Percentiles rank a stretch among this genome's conserved stretches.
Conservation (phyloP, 2,888 invertebrate genomes). For the Carabus problematicus region DNA sequence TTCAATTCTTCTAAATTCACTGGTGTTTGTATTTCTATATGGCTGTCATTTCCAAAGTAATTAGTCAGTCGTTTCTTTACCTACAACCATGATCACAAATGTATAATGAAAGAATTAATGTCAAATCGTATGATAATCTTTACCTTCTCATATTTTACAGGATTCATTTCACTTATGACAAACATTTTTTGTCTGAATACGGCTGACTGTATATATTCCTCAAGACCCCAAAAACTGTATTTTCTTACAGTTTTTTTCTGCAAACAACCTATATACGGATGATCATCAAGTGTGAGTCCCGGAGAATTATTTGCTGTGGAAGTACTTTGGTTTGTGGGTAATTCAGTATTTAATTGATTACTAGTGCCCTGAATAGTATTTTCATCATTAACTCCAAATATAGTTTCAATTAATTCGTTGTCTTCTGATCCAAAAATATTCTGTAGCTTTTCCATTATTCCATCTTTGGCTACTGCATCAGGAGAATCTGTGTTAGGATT, state of each 20-base stretch:
- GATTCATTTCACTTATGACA: conserved; percentile 12
- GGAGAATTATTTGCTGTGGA: not conserved
- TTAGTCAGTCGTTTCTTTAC: not conserved
- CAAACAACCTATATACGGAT: too few relatives aligned
- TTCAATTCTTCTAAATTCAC: not conserved
- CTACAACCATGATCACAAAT: not conserved
- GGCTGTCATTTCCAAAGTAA: not conserved
- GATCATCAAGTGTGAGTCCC: not conserved
- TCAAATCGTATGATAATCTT: not conserved
- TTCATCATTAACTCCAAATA: not conserved
- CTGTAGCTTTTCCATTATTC: not conserved
- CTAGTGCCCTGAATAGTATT: not conserved
- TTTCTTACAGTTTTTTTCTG: too few relatives aligned
- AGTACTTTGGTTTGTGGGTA: not conserved
- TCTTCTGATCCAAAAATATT: not conserved
- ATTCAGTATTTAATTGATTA: too few relatives aligned
- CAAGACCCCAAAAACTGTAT: not conserved
- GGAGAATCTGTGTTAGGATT: too few relatives aligned
- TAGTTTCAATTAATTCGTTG: not conserved
- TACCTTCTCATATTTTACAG: conserved; percentile 19
- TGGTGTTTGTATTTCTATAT: not conserved
- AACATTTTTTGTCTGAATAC: not conserved
- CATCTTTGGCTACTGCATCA: not conserved
- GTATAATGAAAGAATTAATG: not conserved
- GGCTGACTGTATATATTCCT: conserved; percentile 3